Base-by-base conservation (phyloP, 35 echinoderm and acorn worm species). In the Patiria miniata region DNA sequence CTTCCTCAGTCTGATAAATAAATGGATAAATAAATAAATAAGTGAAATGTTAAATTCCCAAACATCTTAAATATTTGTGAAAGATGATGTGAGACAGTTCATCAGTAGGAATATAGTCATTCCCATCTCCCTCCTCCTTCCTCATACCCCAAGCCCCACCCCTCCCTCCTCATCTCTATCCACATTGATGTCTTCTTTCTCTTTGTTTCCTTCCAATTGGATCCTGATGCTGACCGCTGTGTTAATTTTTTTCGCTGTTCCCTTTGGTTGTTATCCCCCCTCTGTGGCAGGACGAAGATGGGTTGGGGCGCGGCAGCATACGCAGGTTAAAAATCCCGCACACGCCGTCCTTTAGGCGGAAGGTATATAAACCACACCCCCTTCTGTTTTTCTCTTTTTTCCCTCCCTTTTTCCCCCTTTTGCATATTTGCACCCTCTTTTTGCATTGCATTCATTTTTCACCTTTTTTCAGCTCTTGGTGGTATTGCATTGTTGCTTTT, bases 291-390 rank as follows among this genome's bases (percentile, higher is more conserved):
- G 85, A 87, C 39, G 85, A 87, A 18, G 65, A 73, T 12, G 26
- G 65, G 82, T 33, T 47, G 9, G 78, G 51, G 39, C 51, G 38
- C 36, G 53, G 82, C 5, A 84, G 82, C 37, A 59, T 58, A 84
- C 82, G 82, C 81, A 90, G 83, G 81, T 78, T 90, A 50, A 90
- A 90, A 90, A 90, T 90, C 81, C 88, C 88, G 21, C 88, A 90
- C 81, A 90, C 88, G 52, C 68, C 88, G 26, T 90, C 88, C 39
- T 90, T 90, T 90, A 90, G 88, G 73, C 56, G 81, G 40, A 90
- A 90, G 81, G 88, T 82, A 78, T 73, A 47, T 47, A 47, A n/a
- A 47, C 42, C 42, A 47, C 42, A 6, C 12, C 42, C 42, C 42
- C 42, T 47, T 47, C 42, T 47, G 12, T 47, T 47, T 47, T 47